Conservation (phyloP, 53 echinoderm and acorn worm genomes). For the Patiria pectinifera region DNA sequence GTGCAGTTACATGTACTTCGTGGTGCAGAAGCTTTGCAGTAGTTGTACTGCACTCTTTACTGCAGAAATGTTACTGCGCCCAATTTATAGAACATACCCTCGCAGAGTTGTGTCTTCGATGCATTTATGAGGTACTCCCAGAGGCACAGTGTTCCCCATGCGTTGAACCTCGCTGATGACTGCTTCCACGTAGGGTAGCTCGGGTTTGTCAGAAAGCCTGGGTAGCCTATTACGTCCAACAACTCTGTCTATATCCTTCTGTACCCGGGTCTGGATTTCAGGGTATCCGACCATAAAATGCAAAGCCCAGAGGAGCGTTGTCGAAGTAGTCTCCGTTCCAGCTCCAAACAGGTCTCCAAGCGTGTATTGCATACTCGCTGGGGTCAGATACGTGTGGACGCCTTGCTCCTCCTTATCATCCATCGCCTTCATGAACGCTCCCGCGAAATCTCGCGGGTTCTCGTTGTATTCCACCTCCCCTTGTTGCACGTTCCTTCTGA, state of each 20-base stretch:
- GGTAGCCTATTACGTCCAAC: slow-evolving; percentile 73
- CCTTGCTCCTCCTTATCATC: slow-evolving; percentile 21
- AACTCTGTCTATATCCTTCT: slow-evolving; percentile 69
- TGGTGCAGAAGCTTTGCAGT: too few species aligned
- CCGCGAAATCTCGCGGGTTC: slow-evolving; percentile 50
- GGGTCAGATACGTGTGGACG: slow-evolving; percentile 10
- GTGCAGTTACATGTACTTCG: too few species aligned
- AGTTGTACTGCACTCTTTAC: too few species aligned
- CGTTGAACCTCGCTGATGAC: slow-evolving; percentile 46
- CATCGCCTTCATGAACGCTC: slow-evolving; percentile 44
- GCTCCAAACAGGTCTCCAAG: slow-evolving; percentile 76
- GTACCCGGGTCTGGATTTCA: slow-evolving; percentile 65
- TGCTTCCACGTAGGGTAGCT: slow-evolving; percentile 67
- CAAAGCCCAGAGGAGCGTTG: slow-evolving; percentile 70
- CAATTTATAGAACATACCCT: slow-evolving; percentile 41
- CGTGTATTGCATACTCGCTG: slow-evolving; percentile 48
- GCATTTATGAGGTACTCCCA: slow-evolving; percentile 58
- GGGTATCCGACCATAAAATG: slow-evolving; percentile 70
- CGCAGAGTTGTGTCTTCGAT: slow-evolving; percentile 55
- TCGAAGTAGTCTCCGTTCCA: slow-evolving; percentile 76
- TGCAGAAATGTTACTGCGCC: not conserved
- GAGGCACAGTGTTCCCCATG: slow-evolving; percentile 25
- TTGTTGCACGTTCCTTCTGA: not conserved
- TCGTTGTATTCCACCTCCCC: not conserved
- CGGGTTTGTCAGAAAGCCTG: slow-evolving; percentile 56